Evolutionary conservation across 2,888 invertebrate species (phyloP).

Genomic region (Yponomeuta sedellus): DNA sequence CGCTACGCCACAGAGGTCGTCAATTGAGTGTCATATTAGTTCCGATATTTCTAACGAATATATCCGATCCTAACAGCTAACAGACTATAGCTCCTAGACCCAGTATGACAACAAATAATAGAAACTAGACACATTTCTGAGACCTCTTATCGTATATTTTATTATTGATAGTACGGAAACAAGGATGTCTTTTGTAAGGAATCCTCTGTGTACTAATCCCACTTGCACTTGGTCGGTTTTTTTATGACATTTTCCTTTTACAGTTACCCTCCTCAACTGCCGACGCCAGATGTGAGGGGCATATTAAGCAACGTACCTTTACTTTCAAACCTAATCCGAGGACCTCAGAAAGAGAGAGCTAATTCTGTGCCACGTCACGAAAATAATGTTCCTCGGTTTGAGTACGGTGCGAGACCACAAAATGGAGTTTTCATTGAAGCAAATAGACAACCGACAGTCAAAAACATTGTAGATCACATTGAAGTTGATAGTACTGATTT

Average conservation of each 20-base stretch:
- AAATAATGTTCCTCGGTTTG: background rate
- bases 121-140: too few relatives aligned
- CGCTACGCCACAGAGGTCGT: too few relatives aligned
- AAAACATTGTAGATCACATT: background rate
- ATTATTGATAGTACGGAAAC: too few relatives aligned
- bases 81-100: too few relatives aligned
- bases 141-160: too few relatives aligned
- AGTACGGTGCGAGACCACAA: background rate
- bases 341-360: background rate
- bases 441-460: background rate
- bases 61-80: too few relatives aligned
- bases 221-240: background rate
- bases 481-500: background rate
- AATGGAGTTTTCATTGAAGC: background rate
- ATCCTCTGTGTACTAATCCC: too few relatives aligned
- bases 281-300: background rate
- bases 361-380: background rate
- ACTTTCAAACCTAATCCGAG: background rate
- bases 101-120: too few relatives aligned
- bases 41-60: too few relatives aligned
- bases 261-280: background rate
- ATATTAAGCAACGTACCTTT: background rate
- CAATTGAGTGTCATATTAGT: too few relatives aligned
- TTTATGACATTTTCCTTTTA: background rate
- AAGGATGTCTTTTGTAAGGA: too few relatives aligned